Evolutionary conservation across 2,888 invertebrate genomes (phyloP).

Genomic region (Clanis bilineata): DNA sequence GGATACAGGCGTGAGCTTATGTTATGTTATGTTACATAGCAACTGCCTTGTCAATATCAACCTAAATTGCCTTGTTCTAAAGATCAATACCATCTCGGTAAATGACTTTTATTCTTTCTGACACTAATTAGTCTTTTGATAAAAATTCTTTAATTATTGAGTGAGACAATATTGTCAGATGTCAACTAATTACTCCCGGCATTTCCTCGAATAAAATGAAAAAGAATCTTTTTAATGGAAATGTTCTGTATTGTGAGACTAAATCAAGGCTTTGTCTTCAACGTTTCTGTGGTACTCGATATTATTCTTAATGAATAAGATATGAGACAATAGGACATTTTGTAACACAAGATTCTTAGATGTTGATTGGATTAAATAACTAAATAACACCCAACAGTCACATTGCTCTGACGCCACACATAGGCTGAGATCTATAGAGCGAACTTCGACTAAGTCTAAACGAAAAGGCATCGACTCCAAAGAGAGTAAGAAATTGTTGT

Average conservation of each 20-base stretch:
- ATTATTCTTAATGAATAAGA: neutral
- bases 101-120: slow-evolving; percentile 34
- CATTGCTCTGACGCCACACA: no score
- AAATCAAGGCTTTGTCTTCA: slow-evolving; percentile 12
- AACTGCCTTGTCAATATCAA: neutral
- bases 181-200: slow-evolving; percentile 35
- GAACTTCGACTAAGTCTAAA: no score
- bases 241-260: slow-evolving; percentile 15
- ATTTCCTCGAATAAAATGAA: slow-evolving; percentile 25
- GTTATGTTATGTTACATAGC: no score
- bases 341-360: neutral
- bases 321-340: neutral
- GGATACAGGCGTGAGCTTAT: no score
- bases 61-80: neutral
- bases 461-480: no score
- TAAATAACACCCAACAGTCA: no score
- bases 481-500: no score
- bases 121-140: slow-evolving; percentile 41
- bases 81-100: slow-evolving; percentile 1
- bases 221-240: slow-evolving; percentile 23
- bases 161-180: slow-evolving; percentile 32
- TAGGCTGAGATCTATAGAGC: no score
- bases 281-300: neutral
- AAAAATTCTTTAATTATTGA: slow-evolving; percentile 43
- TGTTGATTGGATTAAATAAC: neutral